phyloP scores from a whole-genome alignment of 2,888 invertebrate genomes.

The Thera obeliscata region DNA sequence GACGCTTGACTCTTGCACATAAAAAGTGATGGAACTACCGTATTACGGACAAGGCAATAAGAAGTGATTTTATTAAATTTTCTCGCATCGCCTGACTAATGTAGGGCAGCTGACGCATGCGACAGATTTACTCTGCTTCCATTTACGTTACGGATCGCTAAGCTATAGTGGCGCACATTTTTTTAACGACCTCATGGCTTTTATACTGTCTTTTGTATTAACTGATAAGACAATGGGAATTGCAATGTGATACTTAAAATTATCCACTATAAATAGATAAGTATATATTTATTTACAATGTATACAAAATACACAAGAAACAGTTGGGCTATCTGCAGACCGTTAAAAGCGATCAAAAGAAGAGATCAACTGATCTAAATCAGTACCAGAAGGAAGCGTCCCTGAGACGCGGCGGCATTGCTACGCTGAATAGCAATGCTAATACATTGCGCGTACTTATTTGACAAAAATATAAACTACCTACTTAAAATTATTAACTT shows the following conservation, averaged over 20 bases:
- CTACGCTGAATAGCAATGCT: too few species aligned
- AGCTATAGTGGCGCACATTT: conserved; percentile 44
- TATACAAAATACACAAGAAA: too few species aligned
- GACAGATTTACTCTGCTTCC: conserved; percentile 68
- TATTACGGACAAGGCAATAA: conserved; percentile 59
- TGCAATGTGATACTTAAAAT: neutral
- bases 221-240: neutral
- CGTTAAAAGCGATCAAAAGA: too few species aligned
- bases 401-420: too few species aligned
- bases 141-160: conserved; percentile 59
- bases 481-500: neutral
- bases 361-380: too few species aligned
- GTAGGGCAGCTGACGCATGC: conserved; percentile 78
- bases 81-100: conserved; percentile 81
- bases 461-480: neutral
- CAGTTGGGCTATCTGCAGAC: too few species aligned
- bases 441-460: neutral
- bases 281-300: too few species aligned
- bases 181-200: conserved; percentile 28
- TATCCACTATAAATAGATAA: too few species aligned
- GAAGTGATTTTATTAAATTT: conserved; percentile 81
- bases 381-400: too few species aligned
- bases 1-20: conserved; percentile 25
- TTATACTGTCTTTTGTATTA: conserved; percentile 23
- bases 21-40: conserved; percentile 46